Evolutionary conservation across 2,113 vertebrate species (phyloP).

Genomic region (Zootoca vivipara): DNA sequence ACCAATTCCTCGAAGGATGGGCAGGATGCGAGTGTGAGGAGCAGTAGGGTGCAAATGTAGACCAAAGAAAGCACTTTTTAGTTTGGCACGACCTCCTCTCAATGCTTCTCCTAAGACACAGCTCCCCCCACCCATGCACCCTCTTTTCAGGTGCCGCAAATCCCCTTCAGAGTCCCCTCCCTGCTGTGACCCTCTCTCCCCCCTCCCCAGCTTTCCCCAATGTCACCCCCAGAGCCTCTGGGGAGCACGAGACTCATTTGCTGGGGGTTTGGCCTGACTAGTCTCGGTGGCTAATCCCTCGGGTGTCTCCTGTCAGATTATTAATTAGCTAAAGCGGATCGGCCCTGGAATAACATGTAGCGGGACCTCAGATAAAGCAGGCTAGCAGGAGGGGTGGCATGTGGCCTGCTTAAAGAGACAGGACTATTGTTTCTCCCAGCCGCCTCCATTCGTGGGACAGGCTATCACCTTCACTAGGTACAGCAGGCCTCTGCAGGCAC

Average conservation of each 20-base stretch:
- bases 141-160: slow-evolving; percentile 52
- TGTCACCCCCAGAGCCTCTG: slow-evolving; percentile 60
- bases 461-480: neutral
- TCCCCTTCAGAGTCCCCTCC: slow-evolving; percentile 56
- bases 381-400: slow-evolving; percentile 57
- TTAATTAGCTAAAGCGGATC: slow-evolving; percentile 88
- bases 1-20: neutral
- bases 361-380: slow-evolving; percentile 82
- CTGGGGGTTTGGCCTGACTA: slow-evolving; percentile 79
- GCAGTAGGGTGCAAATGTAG: neutral
- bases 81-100: slow-evolving; percentile 34
- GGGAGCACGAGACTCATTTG: slow-evolving; percentile 77
- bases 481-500: neutral
- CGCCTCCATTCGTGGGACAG: neutral
- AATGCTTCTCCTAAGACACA: slow-evolving; percentile 55
- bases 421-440: slow-evolving; percentile 40
- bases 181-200: slow-evolving; percentile 56
- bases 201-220: slow-evolving; percentile 75
- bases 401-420: slow-evolving; percentile 74
- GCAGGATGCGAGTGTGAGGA: neutral
- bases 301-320: slow-evolving; percentile 87
- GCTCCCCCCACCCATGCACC: slow-evolving; percentile 48
- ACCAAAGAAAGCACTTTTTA: slow-evolving; percentile 55
- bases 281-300: slow-evolving; percentile 81
- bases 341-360: slow-evolving; percentile 80